Evolutionary conservation across 2,797 vertebrate species (phyloP), one percentile per base, ranked within the genome.

Genomic region (Xenopus petersii): DNA sequence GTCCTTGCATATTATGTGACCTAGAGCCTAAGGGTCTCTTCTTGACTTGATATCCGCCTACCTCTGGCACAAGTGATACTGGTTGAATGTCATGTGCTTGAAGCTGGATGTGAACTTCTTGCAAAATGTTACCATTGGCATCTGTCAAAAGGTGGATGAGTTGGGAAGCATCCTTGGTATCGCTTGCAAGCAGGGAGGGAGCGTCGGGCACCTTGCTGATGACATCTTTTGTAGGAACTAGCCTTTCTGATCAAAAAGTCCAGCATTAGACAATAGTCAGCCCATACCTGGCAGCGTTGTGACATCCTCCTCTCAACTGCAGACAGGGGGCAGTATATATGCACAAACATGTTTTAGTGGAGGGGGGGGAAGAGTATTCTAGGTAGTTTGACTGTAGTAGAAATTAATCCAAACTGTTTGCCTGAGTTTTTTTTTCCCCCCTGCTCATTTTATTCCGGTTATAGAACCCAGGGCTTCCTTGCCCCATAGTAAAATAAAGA

Each of bases 91-190:
- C 87, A n/a, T 91, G 83, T 5, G 88, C 93, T 82, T 95, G 93
- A 93, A 99, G 93, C 79, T 95, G 95, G 54, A 98, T 94, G 0
- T 96, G 95, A 67, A 96, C 94, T 80, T 96, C 92, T 0, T 95
- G 96, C 60, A 92, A 88, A 26, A 98, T 89, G 0, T 95, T 92
- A 85, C 96, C 95, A 73, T 95, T 94, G 2, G 92, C 90, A 51
- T 88, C 92, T 3, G 96, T 94, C 54, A 97, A 91, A 1, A 98
- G 89, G 59, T 92, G 94, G 80, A 98, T 93, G 3, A 96, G 92
- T 0, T 94, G 93, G 0, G 94, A 85, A 0, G 84, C 64, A 61
- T 91, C 90, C 0, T 90, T 73, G 71, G 90, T 33, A 1, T 88
- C 88, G 0, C 82, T 75, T 0, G 81, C 69, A 56, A 87, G 59